Evolutionary conservation across 2,797 vertebrate species (phyloP), one percentile per base, ranked within the genome.

Genomic region (Acomys russatus): DNA sequence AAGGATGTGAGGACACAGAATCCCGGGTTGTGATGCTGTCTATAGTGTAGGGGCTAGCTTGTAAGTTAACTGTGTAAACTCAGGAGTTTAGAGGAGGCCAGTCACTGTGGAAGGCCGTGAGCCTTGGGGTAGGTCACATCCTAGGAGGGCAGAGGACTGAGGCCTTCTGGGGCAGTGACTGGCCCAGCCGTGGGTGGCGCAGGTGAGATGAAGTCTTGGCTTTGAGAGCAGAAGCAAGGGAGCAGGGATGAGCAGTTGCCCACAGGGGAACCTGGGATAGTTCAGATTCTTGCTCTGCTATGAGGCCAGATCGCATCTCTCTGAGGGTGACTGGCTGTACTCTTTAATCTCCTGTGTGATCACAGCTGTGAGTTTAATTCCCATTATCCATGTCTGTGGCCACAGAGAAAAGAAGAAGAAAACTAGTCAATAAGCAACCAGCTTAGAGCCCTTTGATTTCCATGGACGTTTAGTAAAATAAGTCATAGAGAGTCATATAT

Each of bases 111-210:
- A 76, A 25, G 82, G 78, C 10, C 68, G 11, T 1, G 20, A 68
- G 33, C 15, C 38, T 18, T 20, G 30, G 64, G 64, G 6, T 4
- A 17, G 68, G 30, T 14, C 56, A 54, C 15, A 14, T 12, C 23
- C 38, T 25, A 54, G 66, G 59, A 49, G 9, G 61, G 11, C 6
- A 11, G 35, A 44, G 2, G 63, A 25, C 51, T 22, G 54, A 23
- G 49, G 51, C 8, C 64, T 9, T 25, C 15, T 17, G 2, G 54
- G 73, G 17, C 18, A 0, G 17, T 38, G n/a, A 15, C 15, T 6
- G n/a, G 5, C 54, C 59, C 3, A 0, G 8, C 4, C 1, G 7
- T 4, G 51, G 54, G 4, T 2, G 3, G 35, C 0, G 9, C n/a
- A 63, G 63, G 35, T 4, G 3, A 15, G 28, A 5, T 2, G 11